Conservation (phyloP, 1,140 invertebrate species). For the Pentalonia nigronervosa region DNA sequence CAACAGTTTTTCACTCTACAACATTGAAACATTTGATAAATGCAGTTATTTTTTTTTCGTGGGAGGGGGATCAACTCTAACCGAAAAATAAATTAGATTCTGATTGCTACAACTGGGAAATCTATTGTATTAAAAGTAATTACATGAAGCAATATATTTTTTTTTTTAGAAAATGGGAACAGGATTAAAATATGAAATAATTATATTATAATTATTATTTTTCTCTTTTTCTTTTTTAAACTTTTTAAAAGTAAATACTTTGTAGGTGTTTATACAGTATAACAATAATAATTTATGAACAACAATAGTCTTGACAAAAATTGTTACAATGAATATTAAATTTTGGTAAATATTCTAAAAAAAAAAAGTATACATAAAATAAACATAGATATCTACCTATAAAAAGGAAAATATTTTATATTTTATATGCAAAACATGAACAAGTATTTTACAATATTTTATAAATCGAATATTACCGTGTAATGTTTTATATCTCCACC, state of each 20-base stretch:
- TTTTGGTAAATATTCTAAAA: neutral
- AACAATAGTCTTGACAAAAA: constrained; percentile 1
- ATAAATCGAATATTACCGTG: constrained; percentile 24
- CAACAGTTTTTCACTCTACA: neutral
- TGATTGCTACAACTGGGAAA: neutral
- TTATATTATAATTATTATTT: neutral
- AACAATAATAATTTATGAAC: constrained; percentile 24
- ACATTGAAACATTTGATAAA: neutral
- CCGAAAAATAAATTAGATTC: constrained; percentile 38
- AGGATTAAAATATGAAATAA: neutral
- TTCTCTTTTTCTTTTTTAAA: constrained; percentile 12
- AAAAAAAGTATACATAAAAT: constrained; percentile 28
- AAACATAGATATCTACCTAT: neutral
- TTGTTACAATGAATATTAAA: neutral
- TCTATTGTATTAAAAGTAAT: neutral
- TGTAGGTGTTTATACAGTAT: neutral
- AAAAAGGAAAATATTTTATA: constrained; percentile 28
- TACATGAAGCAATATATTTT: neutral
- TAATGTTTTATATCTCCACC: neutral
- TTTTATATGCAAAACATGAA: constrained; percentile 39
- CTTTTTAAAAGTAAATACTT: neutral
- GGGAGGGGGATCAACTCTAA: neutral
- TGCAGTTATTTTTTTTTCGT: no score
- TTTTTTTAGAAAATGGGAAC: neutral
- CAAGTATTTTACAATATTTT: constrained; percentile 51